Evolutionary conservation across 1,140 invertebrate genomes (phyloP), one percentile per base, ranked within the genome.

Genomic region (Caerostris darwini): DNA sequence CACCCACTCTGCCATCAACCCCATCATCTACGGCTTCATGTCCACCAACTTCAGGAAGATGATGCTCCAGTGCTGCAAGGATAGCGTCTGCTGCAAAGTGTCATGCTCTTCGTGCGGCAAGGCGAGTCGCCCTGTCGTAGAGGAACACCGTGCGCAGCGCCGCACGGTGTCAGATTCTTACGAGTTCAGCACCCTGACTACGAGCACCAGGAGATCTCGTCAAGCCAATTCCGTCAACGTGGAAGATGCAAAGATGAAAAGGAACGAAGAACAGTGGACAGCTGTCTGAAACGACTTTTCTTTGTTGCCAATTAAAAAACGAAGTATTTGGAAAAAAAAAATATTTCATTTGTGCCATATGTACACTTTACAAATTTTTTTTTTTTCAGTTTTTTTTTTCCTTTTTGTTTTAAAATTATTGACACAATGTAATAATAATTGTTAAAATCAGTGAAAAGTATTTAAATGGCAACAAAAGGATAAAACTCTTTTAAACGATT

Each of bases 21-120:
- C 97, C 7, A 95, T 97, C 94, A 96, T 97, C 92, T 97, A 97
- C 95, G 96, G 96, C 6, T 96, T 97, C 95, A 97, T 97, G 96
- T 97, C 96, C 7, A 96, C 96, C 92, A 96, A 96, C 85, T 97
- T 97, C 95, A 95, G 96, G 8, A 94, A 95, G 12, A 96, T 96
- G 85, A 95, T 97, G 95, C 95, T 95, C 2, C 94, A 90, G 34
- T 94, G 91, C 54, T 95, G 95, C 91, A 87, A 90, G 57, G 92
- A 91, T 61, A 69, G 89, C 19, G 54, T 67, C 14, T 77, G 56
- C 7, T 59, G 83, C 64, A 77, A 64, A 17, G 53, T 86, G 12
- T 54, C 89, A 0, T 94, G 94, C 50, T 7, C 34, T 4, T 8
- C 71, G 14, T 82, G 71, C 7, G 58, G 69, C 12, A 53, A 34